phyloP scores from a whole-genome alignment of 2,888 invertebrate genomes.

The Conus canariensis region DNA sequence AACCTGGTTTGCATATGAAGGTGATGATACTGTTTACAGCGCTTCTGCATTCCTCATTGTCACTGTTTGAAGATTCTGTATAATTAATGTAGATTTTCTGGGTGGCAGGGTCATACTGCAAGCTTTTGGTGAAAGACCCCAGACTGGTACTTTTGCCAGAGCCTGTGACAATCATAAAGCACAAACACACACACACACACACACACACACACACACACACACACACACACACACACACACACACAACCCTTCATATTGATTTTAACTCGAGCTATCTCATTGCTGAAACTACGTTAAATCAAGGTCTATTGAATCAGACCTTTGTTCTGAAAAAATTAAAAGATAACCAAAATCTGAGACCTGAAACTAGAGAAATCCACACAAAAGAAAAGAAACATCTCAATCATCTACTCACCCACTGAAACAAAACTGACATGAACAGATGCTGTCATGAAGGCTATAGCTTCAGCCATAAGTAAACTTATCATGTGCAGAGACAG shows the following conservation, averaged over 20 bases:
- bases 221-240: background rate
- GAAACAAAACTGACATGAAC: too few relatives aligned
- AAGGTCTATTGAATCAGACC: too few relatives aligned
- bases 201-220: background rate
- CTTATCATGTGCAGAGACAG: too few relatives aligned
- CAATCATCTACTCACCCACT: too few relatives aligned
- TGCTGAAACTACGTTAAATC: too few relatives aligned
- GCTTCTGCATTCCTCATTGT: slow-evolving; percentile 43
- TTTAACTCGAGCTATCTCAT: too few relatives aligned
- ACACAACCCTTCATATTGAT: background rate
- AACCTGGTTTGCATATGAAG: slow-evolving; percentile 73
- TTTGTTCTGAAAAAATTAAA: too few relatives aligned
- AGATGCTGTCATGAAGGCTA: too few relatives aligned
- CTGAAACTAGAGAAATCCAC: too few relatives aligned
- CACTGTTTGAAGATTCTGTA: slow-evolving; percentile 37
- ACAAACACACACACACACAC: background rate
- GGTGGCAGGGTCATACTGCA: slow-evolving; percentile 56
- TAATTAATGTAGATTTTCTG: slow-evolving; percentile 63
- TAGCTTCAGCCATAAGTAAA: too few relatives aligned
- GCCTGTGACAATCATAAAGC: background rate
- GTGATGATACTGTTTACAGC: slow-evolving; percentile 61
- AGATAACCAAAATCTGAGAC: too few relatives aligned
- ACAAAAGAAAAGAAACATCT: too few relatives aligned
- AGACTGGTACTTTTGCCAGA: slow-evolving; percentile 43
- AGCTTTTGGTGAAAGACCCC: slow-evolving; percentile 60